Evolutionary conservation across 2,797 vertebrate genomes (phyloP).

Genomic region (Fratercula arctica): DNA sequence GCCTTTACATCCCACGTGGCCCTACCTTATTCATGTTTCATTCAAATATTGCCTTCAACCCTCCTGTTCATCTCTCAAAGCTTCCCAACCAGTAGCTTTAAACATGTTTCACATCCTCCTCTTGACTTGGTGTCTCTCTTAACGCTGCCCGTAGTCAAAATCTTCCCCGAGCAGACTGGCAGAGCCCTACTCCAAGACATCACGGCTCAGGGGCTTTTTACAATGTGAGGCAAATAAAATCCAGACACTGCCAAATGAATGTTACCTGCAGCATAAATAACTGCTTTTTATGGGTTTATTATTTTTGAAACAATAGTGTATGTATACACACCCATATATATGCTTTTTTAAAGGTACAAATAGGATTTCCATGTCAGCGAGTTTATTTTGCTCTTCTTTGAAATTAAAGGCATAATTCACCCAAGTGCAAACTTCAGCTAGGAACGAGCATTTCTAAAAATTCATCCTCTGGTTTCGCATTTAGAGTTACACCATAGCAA

Average conservation of each 20-base stretch:
- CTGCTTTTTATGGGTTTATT: not conserved
- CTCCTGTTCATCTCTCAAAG: not conserved
- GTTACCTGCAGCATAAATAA: not conserved
- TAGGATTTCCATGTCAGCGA: not conserved
- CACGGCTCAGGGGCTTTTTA: not conserved
- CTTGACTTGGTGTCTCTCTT: not conserved
- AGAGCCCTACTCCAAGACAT: not conserved
- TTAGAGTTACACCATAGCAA: not conserved
- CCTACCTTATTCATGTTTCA: not conserved
- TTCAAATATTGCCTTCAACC: rapidly evolving
- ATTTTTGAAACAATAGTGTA: not conserved
- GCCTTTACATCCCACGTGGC: not conserved
- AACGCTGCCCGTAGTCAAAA: rapidly evolving
- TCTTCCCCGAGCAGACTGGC: not conserved
- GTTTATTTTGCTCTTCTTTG: not conserved
- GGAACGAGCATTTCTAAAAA: not conserved
- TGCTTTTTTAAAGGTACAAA: not conserved
- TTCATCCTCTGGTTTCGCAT: not conserved
- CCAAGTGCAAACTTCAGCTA: not conserved
- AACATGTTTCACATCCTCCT: not conserved
- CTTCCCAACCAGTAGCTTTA: not conserved
- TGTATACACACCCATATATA: not conserved
- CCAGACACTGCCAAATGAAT: not conserved
- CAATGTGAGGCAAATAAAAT: not conserved
- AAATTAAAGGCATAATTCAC: not conserved